These are phyloP conservation scores for Scaptodrosophila latifasciaeformis DNA, from an alignment of 2,888 invertebrate species.

Conservation along the genomic window DNA sequence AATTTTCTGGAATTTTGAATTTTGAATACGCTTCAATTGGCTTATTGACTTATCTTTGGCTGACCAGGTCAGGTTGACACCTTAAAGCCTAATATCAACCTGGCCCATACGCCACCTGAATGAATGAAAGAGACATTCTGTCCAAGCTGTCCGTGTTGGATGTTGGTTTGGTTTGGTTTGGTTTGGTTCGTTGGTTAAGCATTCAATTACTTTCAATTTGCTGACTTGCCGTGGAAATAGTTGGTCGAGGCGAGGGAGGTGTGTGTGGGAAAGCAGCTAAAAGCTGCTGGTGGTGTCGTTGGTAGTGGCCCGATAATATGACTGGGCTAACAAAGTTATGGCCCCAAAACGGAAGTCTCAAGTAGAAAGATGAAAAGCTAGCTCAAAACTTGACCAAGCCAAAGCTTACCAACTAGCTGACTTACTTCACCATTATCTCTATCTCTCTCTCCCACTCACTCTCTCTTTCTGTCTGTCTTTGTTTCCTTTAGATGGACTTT, in stretches of 20 bases:
- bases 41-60: not conserved
- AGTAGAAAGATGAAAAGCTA: slow-evolving; percentile 29
- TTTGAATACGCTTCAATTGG: too few relatives aligned
- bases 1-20: too few relatives aligned
- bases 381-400: slow-evolving; percentile 22
- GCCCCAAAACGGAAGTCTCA: slow-evolving; percentile 11
- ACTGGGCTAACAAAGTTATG: slow-evolving; percentile 38
- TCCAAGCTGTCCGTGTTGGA: not conserved
- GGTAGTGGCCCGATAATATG: slow-evolving; percentile 22
- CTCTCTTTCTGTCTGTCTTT: slow-evolving; percentile 9
- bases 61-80: not conserved
- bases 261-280: too few relatives aligned
- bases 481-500: too few relatives aligned
- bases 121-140: too few relatives aligned
- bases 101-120: too few relatives aligned
- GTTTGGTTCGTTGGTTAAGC: slow-evolving; percentile 37
- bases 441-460: not conserved
- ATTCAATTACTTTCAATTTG: slow-evolving; percentile 65
- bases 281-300: slow-evolving; percentile 3
- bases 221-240: slow-evolving; percentile 41
- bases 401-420: not conserved
- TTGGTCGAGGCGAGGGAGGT: not conserved
- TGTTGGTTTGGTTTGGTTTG: not conserved
- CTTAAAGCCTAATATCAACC: not conserved
- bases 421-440: slow-evolving; percentile 1